Evolutionary conservation across 2,797 vertebrate genomes (phyloP).

Genomic region (Hyperoplus lanceolatus): DNA sequence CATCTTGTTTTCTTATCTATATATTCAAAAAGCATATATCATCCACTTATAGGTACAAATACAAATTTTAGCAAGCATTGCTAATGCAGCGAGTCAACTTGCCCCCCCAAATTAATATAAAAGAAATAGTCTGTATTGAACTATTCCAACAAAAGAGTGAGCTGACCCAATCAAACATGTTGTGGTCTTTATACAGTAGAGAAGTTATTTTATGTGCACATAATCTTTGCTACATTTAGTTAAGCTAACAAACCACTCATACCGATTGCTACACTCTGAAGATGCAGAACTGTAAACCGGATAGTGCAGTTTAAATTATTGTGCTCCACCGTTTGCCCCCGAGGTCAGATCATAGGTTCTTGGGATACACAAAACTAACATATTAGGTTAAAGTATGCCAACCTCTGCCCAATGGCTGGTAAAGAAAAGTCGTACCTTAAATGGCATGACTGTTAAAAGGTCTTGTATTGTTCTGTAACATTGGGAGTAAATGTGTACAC

Average conservation of each 20-base stretch:
- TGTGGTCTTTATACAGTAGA: neutral
- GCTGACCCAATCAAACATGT: neutral
- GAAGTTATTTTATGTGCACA: neutral
- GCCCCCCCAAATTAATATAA: neutral
- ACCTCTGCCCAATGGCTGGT: neutral
- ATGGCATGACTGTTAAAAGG: neutral
- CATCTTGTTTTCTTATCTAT: neutral
- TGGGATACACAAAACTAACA: no score
- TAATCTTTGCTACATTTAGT: constrained; percentile 4
- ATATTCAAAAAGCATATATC: neutral
- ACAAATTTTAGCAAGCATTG: no score
- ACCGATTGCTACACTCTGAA: neutral
- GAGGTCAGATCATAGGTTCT: constrained; percentile 4
- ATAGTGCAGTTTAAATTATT: neutral
- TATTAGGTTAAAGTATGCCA: neutral
- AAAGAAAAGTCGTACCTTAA: neutral
- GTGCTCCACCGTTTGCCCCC: neutral
- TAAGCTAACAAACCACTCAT: neutral
- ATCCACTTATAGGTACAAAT: neutral
- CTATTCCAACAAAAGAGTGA: neutral
- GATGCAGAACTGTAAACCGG: constrained; percentile 3
- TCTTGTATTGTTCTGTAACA: neutral
- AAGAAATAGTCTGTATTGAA: neutral
- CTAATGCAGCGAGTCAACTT: no score
- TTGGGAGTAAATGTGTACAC: neutral